Base-by-base conservation (phyloP, 2,113 vertebrate genomes). In the Corythornis cristatus region DNA sequence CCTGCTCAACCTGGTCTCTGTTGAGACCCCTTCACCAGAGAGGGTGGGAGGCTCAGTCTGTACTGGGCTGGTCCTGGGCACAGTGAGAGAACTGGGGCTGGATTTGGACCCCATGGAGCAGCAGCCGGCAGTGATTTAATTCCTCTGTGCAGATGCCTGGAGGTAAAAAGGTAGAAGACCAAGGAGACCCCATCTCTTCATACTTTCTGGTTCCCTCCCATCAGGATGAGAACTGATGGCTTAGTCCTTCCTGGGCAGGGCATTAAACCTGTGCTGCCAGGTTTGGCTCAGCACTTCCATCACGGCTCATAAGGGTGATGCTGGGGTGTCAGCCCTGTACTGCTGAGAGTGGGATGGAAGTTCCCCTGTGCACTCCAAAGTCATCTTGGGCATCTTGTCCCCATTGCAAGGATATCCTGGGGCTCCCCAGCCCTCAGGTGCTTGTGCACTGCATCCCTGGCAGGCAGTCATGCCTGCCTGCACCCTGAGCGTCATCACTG, bases 351-450 rank as follows among this genome's bases (percentile, higher is more conserved):
- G 26, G 42, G 31, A 48, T 20, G 14, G 31, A 50, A 61, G 8
- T 57, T 88, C 28, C 18, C 31, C 54, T 31, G 18, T 7, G 6
- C 43, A 45, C 3, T 45, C 26, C 33, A 60, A 76, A 43, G 54
- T 56, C 50, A 81, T 23, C 6, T 18, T 23, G 45, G 58, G 15
- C 45, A 15, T 46, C 45, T 83, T 86, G 62, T 67, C 14, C 65
- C 56, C 23, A 12, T 1, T 57, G 70, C 9, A 3, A 10, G 28
- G 17, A 22, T 43, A 22, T 8, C 0, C 0, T 53, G 70, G 45
- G 56, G 46, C 13, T 89, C n/a, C 43, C 64, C 40, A 57, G 31
- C 28, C 35, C 61, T 35, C 51, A 40, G 7, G 56, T 23, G 35
- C 11, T 4, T 40, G 37, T 18, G 13, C 83, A 54, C 66, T 53